These are phyloP conservation scores for Parochlus steinenii DNA, from an alignment of 2,888 invertebrate genomes.

Conservation along the genomic window DNA sequence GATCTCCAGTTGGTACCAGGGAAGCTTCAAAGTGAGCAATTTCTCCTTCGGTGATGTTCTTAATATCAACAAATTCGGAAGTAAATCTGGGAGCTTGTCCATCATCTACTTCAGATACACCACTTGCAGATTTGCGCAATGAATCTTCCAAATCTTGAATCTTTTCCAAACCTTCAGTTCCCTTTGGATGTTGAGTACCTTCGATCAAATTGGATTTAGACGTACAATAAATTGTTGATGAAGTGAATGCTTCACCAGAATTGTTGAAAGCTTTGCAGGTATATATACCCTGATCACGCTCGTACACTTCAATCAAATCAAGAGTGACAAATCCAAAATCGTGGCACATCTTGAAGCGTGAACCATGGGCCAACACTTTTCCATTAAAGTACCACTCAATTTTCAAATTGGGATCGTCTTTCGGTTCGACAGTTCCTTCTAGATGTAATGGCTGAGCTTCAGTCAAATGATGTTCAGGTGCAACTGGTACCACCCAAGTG, in stretches of 20 bases:
- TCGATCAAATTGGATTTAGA: conserved; percentile 72
- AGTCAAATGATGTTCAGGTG: conserved; percentile 59
- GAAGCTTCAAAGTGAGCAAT: conserved; percentile 96
- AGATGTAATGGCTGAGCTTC: conserved; percentile 79
- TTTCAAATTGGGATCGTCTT: conserved; percentile 76
- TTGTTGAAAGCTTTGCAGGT: conserved; percentile 82
- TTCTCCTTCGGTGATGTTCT: conserved; percentile 82
- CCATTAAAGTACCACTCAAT: conserved; percentile 93
- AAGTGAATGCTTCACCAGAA: conserved; percentile 81
- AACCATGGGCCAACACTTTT: conserved; percentile 68
- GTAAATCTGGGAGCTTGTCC: conserved; percentile 79
- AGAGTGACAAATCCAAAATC: conserved; percentile 95
- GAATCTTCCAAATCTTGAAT: conserved; percentile 84
- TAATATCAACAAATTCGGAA: conserved; percentile 66
- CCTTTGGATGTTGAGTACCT: conserved; percentile 85
- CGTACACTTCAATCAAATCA: conserved; percentile 81
- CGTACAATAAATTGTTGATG: conserved; percentile 71
- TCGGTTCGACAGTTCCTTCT: conserved; percentile 89
- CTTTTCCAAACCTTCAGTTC: conserved; percentile 80
- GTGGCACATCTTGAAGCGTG: conserved; percentile 79
- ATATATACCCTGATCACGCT: conserved; percentile 85
- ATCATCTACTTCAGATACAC: conserved; percentile 51
- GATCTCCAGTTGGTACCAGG: conserved; percentile 83
- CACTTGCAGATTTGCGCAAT: conserved; percentile 51
- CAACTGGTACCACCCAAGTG: conserved; percentile 67